Conservation (phyloP, 2,888 invertebrate genomes). For the Tubulanus polymorphus region DNA sequence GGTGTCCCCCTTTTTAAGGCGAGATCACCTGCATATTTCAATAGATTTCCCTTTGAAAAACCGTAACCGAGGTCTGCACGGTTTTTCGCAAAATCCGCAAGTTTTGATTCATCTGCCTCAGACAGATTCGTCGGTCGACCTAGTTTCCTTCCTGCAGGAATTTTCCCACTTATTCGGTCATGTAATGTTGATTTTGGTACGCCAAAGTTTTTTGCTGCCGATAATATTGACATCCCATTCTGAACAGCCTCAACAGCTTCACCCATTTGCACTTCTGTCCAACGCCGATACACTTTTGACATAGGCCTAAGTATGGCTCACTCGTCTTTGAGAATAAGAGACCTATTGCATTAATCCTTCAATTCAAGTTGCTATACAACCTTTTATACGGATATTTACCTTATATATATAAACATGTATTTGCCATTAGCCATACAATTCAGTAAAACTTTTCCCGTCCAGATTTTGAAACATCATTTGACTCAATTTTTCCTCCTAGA, state of each 20-base stretch:
- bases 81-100: slow-evolving; percentile 1
- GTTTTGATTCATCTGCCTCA: not conserved
- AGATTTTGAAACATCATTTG: too few relatives aligned
- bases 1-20: not conserved
- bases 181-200: not conserved
- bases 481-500: too few relatives aligned
- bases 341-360: too few relatives aligned
- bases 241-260: not conserved
- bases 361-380: too few relatives aligned
- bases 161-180: not conserved
- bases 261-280: not conserved
- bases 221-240: not conserved
- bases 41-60: not conserved
- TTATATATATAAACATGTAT: too few relatives aligned
- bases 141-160: not conserved
- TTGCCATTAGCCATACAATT: too few relatives aligned
- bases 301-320: too few relatives aligned
- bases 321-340: too few relatives aligned
- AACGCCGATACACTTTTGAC: not conserved
- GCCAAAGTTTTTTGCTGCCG: not conserved
- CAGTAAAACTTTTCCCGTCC: too few relatives aligned
- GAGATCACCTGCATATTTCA: not conserved
- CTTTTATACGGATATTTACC: too few relatives aligned
- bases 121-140: not conserved
- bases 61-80: not conserved